Conservation (phyloP, 2,113 vertebrate species). For the Todiramphus chloris region DNA sequence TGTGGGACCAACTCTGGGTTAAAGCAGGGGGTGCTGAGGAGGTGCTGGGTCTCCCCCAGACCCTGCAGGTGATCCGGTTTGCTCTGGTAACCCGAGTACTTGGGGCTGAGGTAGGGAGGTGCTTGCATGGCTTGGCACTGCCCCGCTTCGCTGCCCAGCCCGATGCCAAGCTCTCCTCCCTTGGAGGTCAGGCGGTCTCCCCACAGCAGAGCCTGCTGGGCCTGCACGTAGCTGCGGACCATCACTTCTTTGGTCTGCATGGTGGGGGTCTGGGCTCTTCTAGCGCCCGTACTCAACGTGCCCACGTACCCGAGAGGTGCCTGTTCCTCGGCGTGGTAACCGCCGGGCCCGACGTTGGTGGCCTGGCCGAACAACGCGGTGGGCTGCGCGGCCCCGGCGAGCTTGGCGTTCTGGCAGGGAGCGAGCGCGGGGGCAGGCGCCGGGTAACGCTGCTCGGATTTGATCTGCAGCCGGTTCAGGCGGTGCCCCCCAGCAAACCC, state of each 20-base stretch:
- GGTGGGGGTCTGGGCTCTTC: conserved; percentile 80
- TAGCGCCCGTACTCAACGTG: conserved; percentile 44
- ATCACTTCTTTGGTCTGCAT: conserved; percentile 92
- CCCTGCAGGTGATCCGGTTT: not conserved
- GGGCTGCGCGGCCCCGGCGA: not conserved
- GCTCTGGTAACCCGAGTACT: conserved; percentile 55
- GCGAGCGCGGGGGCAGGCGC: conserved; percentile 67
- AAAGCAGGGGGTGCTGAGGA: conserved; percentile 76
- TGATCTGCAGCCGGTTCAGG: conserved; percentile 78
- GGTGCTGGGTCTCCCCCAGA: conserved; percentile 63
- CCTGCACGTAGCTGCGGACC: conserved; percentile 92
- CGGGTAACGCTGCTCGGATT: conserved; percentile 90
- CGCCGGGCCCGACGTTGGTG: conserved; percentile 39
- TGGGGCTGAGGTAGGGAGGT: conserved; percentile 61
- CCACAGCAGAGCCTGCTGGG: conserved; percentile 95
- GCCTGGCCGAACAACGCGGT: conserved; percentile 64
- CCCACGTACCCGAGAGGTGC: conserved; percentile 54
- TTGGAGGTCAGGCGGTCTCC: conserved; percentile 72
- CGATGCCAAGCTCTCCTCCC: conserved; percentile 39
- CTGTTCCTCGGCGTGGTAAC: conserved; percentile 65
- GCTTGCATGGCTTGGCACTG: conserved; percentile 71
- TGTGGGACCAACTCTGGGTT: conserved; percentile 79
- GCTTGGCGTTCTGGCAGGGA: conserved; percentile 82
- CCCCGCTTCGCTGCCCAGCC: conserved; percentile 65
- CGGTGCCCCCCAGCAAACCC: conserved; percentile 39